Conservation (phyloP, 2,888 invertebrate genomes). For the Nemurella pictetii region DNA sequence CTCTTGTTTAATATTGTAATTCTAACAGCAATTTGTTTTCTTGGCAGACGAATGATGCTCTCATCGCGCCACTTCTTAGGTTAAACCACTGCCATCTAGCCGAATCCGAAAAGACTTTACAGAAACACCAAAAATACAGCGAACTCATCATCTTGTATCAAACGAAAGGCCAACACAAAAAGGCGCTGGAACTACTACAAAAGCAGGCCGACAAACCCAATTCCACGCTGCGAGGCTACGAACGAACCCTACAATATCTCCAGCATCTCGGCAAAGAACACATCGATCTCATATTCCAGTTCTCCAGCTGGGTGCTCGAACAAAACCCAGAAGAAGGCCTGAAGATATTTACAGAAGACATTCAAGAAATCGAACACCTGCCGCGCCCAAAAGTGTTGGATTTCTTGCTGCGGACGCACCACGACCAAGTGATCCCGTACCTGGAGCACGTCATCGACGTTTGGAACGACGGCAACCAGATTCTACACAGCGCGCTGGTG, state of each 20-base stretch:
- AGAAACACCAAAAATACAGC: slow-evolving; percentile 83
- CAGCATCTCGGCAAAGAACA: slow-evolving; percentile 83
- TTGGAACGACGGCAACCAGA: slow-evolving; percentile 83
- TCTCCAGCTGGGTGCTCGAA: slow-evolving; percentile 88
- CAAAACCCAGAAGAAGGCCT: slow-evolving; percentile 88
- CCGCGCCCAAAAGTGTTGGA: slow-evolving; percentile 88
- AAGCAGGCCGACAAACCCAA: slow-evolving; percentile 75
- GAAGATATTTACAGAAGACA: slow-evolving; percentile 84
- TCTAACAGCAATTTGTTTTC: not conserved
- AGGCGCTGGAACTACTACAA: slow-evolving; percentile 85
- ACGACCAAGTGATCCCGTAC: slow-evolving; percentile 84
- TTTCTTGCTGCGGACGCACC: slow-evolving; percentile 81
- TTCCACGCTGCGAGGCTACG: slow-evolving; percentile 76
- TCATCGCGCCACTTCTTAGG: slow-evolving; percentile 88
- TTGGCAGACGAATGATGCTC: slow-evolving; percentile 87
- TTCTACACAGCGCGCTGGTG: slow-evolving; percentile 89
- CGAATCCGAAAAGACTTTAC: slow-evolving; percentile 88
- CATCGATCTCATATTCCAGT: slow-evolving; percentile 88
- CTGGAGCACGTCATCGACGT: slow-evolving; percentile 89
- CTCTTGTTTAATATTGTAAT: slow-evolving; percentile 7
- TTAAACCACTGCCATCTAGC: slow-evolving; percentile 91
- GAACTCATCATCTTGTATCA: slow-evolving; percentile 96
- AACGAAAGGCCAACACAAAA: slow-evolving; percentile 88
- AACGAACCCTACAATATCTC: slow-evolving; percentile 86
- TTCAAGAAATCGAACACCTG: slow-evolving; percentile 83